A percentile compares a stretch with the other conserved stretches of the same genome.
phyloP scores from a whole-genome alignment of 2,888 invertebrate genomes.

The Margaritifera margaritifera region DNA sequence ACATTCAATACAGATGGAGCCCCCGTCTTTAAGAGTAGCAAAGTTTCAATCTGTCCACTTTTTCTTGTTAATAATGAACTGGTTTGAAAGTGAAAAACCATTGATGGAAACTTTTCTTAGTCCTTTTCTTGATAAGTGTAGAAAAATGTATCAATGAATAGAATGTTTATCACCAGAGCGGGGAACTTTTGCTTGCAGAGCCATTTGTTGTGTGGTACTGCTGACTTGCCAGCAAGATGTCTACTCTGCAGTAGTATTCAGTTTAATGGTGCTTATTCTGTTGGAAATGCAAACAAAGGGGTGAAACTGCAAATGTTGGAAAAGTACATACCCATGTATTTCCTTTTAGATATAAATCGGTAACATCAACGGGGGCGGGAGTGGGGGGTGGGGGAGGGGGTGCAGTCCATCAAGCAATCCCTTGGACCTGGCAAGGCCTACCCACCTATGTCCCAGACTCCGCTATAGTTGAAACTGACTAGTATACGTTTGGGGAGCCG shows the following conservation, averaged over 20 bases:
- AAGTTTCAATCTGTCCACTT: conserved; percentile 26
- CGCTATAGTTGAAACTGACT: too few relatives aligned
- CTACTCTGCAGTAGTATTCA: conserved; percentile 25
- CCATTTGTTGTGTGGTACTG: conserved; percentile 20
- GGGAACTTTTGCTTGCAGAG: conserved; percentile 8
- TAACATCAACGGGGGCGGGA: too few relatives aligned
- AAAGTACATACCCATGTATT: conserved; percentile 25
- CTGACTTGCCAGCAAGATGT: conserved; percentile 29
- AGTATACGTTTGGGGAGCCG: too few relatives aligned
- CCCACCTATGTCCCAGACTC: too few relatives aligned
- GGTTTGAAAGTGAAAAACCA: conserved; percentile 25
- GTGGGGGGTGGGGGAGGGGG: too few relatives aligned
- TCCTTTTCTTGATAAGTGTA: conserved; percentile 14
- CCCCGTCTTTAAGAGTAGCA: conserved; percentile 27
- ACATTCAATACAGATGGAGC: conserved; percentile 30
- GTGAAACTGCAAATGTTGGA: conserved; percentile 20
- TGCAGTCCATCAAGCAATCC: too few relatives aligned
- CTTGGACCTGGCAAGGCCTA: too few relatives aligned
- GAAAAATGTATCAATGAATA: conserved; percentile 8
- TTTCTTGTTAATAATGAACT: conserved; percentile 28
- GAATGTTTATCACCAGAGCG: conserved; percentile 11
- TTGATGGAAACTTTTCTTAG: conserved; percentile 20
- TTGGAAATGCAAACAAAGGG: conserved; percentile 30
- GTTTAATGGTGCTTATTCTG: conserved; percentile 26
- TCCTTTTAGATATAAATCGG: conserved; percentile 23